Conservation (phyloP, 2,888 invertebrate species). For the Labia minor region DNA sequence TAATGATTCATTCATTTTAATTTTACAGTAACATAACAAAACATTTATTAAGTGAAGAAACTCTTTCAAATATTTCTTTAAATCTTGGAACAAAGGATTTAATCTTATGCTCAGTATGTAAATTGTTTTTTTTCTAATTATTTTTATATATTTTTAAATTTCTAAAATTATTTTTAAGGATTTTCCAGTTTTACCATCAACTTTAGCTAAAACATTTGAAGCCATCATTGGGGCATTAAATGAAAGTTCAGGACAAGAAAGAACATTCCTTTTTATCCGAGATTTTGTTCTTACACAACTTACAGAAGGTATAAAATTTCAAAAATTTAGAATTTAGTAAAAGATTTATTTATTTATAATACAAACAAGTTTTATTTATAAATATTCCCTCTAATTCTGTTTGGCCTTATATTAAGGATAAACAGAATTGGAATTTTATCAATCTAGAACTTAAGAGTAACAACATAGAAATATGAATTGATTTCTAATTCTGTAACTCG, state of each 20-base stretch:
- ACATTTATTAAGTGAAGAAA: slow-evolving; percentile 52
- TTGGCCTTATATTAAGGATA: too few species aligned
- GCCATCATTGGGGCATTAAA: slow-evolving; percentile 71
- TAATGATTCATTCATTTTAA: too few species aligned
- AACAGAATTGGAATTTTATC: too few species aligned
- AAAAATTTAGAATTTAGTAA: too few species aligned
- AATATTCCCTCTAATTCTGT: too few species aligned
- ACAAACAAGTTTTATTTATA: too few species aligned
- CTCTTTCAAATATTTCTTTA: slow-evolving; percentile 57
- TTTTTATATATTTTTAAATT: slow-evolving; percentile 13
- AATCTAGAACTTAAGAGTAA: too few species aligned
- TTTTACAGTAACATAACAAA: slow-evolving; percentile 45
- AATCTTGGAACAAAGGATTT: slow-evolving; percentile 76
- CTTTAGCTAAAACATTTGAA: slow-evolving; percentile 61
- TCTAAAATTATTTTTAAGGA: slow-evolving; percentile 48
- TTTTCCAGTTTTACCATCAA: slow-evolving; percentile 52
- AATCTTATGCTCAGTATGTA: slow-evolving; percentile 61
- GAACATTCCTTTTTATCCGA: slow-evolving; percentile 64
- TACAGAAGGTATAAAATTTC: slow-evolving; percentile 54
- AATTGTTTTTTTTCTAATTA: slow-evolving; percentile 22
- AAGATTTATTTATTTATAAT: too few species aligned
- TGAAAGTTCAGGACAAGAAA: slow-evolving; percentile 51
- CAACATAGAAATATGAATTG: too few species aligned
- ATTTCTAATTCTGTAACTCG: too few species aligned
- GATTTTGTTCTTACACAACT: slow-evolving; percentile 75